Evolutionary conservation across 2,113 vertebrate genomes (phyloP), one percentile per base, ranked within the genome.

Genomic region (Sinocyclocheilus maitianheensis): DNA sequence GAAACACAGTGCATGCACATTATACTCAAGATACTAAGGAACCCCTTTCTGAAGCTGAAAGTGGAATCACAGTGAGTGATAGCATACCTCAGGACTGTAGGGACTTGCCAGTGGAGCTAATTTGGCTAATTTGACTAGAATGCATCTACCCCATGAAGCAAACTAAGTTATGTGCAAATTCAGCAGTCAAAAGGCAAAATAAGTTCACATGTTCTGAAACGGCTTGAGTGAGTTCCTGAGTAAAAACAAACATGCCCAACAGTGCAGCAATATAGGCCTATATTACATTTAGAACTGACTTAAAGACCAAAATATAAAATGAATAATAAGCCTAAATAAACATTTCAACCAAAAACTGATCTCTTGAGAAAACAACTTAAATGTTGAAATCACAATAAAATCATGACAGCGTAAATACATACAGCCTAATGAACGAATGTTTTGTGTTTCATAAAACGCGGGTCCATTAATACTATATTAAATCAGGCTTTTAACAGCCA

Each of bases 111-210:
- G n/a, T 18, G 78, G 20, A n/a, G n/a, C 40, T 67, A 46, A 46
- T 63, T 60, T 60, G 55, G 16, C 13, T 26, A 43, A 85, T 71
- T 51, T 34, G 14, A 26, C 18, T 34, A 77, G n/a, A 85, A 83
- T n/a, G 51, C 60, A 69, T 22, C n/a, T n/a, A n/a, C n/a, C n/a
- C n/a, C n/a, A n/a, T n/a, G n/a, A n/a, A n/a, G n/a, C n/a, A n/a
- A n/a, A n/a, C n/a, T n/a, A n/a, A n/a, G 48, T 43, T 24, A 48
- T 43, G 24, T 5, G 65, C 16, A 67, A 55, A 46, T 24, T 11
- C 53, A 22, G 18, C 46, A n/a, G 11, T 46, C 16, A n/a, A 58
- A 55, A 72, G 34, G 34, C 1, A 37, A 34, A 46, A 20, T 16
- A 22, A 22, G 67, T 24, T 16, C 46, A 76, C 22, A 3, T 10